phyloP scores from a whole-genome alignment of 2,113 vertebrate genomes.

The Leiothrix lutea region DNA sequence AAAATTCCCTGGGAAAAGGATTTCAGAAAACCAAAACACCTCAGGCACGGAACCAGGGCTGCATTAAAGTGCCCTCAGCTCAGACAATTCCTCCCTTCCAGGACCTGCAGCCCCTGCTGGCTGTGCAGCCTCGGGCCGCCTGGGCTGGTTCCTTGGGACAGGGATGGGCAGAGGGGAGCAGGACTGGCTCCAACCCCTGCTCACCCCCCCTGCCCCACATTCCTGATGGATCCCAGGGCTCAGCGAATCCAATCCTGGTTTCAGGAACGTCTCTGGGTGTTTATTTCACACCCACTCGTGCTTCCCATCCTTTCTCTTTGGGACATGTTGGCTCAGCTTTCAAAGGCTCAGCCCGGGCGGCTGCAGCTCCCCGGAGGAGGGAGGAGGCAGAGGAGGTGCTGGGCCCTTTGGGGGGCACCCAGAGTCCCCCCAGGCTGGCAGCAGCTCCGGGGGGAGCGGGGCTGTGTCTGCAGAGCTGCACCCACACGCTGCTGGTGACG shows the following conservation, averaged over 20 bases:
- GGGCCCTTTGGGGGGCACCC: neutral
- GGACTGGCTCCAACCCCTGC: neutral
- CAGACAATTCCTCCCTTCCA: neutral
- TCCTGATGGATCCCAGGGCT: conserved; percentile 60
- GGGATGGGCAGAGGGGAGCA: neutral
- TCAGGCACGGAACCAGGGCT: too few species aligned
- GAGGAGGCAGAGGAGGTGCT: neutral
- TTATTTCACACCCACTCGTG: neutral
- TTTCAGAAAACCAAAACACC: too few species aligned
- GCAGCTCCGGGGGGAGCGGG: neutral
- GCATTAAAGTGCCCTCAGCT: neutral
- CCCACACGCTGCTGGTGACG: neutral
- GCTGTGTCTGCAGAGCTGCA: neutral
- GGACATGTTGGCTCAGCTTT: neutral
- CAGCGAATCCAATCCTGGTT: neutral
- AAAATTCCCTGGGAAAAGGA: too few species aligned
- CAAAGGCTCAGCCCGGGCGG: neutral
- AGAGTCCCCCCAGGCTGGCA: neutral
- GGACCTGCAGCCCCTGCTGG: neutral
- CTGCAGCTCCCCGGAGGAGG: neutral
- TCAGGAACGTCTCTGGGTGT: conserved; percentile 7
- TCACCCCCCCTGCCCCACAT: conserved; percentile 53
- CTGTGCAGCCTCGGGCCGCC: too few species aligned
- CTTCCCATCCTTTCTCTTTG: neutral
- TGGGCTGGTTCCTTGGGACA: too few species aligned